Evolutionary conservation across 1,140 invertebrate species (phyloP).

Genomic region (Phthorimaea operculella): DNA sequence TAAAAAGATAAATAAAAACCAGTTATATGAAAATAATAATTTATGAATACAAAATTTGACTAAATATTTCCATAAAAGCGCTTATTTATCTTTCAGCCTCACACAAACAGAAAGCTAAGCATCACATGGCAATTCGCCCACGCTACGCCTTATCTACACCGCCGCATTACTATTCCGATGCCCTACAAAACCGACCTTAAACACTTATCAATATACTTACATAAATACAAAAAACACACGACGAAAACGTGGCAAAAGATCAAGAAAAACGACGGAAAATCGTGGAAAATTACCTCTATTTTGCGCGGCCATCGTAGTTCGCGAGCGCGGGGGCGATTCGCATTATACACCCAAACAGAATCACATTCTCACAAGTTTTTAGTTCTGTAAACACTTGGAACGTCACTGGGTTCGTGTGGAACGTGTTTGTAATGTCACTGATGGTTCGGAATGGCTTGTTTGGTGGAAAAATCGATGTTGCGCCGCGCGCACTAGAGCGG

Average conservation of each 20-base stretch:
- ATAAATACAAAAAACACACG: conserved; percentile 18
- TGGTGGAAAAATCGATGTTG: conserved; percentile 60
- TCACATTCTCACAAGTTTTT: conserved; percentile 30
- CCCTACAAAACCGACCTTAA: conserved; percentile 27
- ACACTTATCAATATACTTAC: conserved; percentile 27
- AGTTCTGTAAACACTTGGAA: conserved; percentile 19
- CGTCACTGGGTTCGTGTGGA: conserved; percentile 22
- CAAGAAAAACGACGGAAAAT: conserved; percentile 12
- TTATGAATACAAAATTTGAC: neutral
- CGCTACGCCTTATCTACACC: conserved; percentile 40
- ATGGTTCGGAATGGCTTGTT: conserved; percentile 56
- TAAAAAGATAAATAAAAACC: no score
- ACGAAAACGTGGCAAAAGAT: conserved; percentile 12
- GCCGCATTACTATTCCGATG: conserved; percentile 22
- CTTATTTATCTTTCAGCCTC: conserved; percentile 26
- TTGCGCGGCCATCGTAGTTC: conserved; percentile 50
- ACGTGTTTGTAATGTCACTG: conserved; percentile 59
- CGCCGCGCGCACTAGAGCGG: conserved; percentile 48
- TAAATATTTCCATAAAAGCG: conserved; percentile 15
- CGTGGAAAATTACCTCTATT: conserved; percentile 49
- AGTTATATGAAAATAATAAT: no score
- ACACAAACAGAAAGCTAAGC: conserved; percentile 44
- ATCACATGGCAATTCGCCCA: conserved; percentile 54
- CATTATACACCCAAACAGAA: conserved; percentile 45
- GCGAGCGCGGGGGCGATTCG: conserved; percentile 25